Percentiles rank a stretch among this genome's conserved stretches.
These are phyloP conservation scores for Hypselothyrea guttata DNA, from an alignment of 2,888 invertebrate genomes.

Conservation along the genomic window DNA sequence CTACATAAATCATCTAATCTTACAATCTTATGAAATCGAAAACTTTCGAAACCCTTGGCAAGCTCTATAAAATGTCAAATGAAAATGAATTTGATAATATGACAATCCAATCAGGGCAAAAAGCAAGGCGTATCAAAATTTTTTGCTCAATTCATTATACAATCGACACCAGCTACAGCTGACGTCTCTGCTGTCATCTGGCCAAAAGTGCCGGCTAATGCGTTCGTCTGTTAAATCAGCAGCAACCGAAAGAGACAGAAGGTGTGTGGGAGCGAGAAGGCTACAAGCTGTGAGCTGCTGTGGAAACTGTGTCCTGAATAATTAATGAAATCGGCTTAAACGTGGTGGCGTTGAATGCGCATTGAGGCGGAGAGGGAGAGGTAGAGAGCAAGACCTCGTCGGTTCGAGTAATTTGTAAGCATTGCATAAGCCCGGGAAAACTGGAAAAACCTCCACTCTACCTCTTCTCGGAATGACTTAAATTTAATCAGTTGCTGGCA, in stretches of 20 bases:
- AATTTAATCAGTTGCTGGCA: constrained; percentile 47
- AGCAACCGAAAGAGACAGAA: constrained; percentile 13
- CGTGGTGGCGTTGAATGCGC: constrained; percentile 29
- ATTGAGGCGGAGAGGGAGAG: constrained; percentile 15
- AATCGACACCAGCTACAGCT: constrained; percentile 8
- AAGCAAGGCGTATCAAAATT: too few relatives aligned
- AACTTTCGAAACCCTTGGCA: too few relatives aligned
- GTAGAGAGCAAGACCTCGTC: constrained; percentile 1
- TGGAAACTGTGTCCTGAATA: constrained; percentile 57
- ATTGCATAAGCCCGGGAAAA: constrained; percentile 31
- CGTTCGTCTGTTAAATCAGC: constrained; percentile 25
- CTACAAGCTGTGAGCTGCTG: constrained; percentile 8
- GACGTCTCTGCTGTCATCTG: neutral
- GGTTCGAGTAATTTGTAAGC: constrained; percentile 30
- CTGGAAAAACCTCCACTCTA: constrained; percentile 1
- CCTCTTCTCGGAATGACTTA: constrained; percentile 19
- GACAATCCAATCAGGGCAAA: too few relatives aligned
- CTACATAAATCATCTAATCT: too few relatives aligned
- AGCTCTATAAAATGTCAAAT: too few relatives aligned
- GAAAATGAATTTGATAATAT: neutral
- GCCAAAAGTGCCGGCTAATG: constrained; percentile 14
- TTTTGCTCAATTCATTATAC: constrained; percentile 1
- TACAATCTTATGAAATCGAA: too few relatives aligned
- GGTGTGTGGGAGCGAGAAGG: neutral
- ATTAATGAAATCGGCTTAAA: constrained; percentile 59